These are phyloP conservation scores for Hyles lineata DNA, from an alignment of 2,888 invertebrate genomes.

Conservation along the genomic window DNA sequence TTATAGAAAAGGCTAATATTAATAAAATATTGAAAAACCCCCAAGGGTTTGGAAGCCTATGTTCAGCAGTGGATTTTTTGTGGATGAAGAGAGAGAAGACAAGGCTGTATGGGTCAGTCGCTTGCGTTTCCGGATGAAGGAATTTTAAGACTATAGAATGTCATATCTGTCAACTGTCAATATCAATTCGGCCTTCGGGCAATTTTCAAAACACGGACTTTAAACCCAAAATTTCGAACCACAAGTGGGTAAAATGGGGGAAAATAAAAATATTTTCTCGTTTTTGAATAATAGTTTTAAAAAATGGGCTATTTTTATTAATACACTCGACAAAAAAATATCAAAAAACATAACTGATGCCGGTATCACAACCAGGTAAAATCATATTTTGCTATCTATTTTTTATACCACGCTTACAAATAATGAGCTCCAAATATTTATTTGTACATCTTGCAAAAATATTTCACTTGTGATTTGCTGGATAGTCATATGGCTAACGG, in stretches of 20 bases:
- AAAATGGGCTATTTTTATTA: slow-evolving; percentile 41
- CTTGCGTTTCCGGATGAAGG: neutral
- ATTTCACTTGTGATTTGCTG: neutral
- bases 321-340: slow-evolving; percentile 57
- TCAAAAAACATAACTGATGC: slow-evolving; percentile 55
- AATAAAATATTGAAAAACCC: no score
- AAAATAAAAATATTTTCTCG: slow-evolving; percentile 29
- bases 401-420: neutral
- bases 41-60: no score
- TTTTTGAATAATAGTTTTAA: slow-evolving; percentile 28
- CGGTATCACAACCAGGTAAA: slow-evolving; percentile 62
- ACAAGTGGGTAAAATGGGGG: slow-evolving; percentile 28
- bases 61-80: no score
- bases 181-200: no score
- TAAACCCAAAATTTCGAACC: neutral
- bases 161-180: neutral
- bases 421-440: neutral
- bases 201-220: slow-evolving; percentile 6
- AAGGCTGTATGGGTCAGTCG: neutral
- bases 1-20: no score
- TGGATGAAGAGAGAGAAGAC: neutral
- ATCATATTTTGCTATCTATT: neutral
- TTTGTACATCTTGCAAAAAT: neutral
- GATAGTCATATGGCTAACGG: no score
- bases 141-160: no score